Base-by-base conservation (phyloP, 2,888 invertebrate genomes). In the Peribatodes rhomboidaria region DNA sequence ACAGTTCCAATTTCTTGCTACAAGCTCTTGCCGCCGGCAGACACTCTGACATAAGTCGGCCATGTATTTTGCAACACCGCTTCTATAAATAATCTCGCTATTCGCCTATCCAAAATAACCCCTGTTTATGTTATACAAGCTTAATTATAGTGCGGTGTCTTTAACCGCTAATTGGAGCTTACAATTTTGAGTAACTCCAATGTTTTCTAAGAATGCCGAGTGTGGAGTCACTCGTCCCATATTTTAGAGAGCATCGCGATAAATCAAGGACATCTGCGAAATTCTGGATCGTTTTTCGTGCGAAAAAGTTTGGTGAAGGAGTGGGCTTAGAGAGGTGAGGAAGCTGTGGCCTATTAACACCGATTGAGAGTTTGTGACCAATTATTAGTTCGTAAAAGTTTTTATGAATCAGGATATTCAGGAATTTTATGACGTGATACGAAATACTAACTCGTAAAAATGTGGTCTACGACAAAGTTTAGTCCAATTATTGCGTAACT, bases 11-110 rank as follows among this genome's bases (percentile, higher is more conserved):
- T 76, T 77, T 69, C 63, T 55, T 61, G 55, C 62, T 67, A 68
- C 69, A 67, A 62, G 59, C 60, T 50, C 18, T 61, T 52, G 62
- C 52, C 54, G 53, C 56, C 72, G 76, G 79, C 77, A 65, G 60
- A 75, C 79, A 72, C 79, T 80, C 89, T 91, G 92, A 92, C 91
- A 92, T 92, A 92, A 92, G 87, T 87, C 90, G 90, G 90, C 87
- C 90, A 85, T 84, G 87, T 87, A 89, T 90, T 90, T 87, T 87
- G 90, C 90, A 92, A 91, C 82, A 75, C 64, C 74, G 78, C 67
- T n/a, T 82, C 88, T 90, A 91, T 89, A 85, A 86, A 88, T 90
- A 91, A 80, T 74, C 72, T 73, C 72, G 77, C 85, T 85, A 87
- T 87, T 85, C 83, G 83, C 78, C 74, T 80, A 78, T 82, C 83